Conservation (phyloP, 2,113 vertebrate species). For the Saccopteryx leptura region DNA sequence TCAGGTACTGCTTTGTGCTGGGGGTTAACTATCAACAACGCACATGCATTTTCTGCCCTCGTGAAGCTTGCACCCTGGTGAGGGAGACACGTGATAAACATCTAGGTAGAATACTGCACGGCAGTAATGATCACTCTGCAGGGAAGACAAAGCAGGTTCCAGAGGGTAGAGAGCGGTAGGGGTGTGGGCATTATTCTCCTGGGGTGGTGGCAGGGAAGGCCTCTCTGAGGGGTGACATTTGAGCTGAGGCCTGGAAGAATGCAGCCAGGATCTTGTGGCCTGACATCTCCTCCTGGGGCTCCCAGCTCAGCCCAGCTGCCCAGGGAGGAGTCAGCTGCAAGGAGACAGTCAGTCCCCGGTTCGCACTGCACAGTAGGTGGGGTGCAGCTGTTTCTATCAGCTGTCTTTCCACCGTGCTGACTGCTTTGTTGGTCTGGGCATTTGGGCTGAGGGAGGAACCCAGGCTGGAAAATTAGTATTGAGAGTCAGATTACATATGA, state of each 20-base stretch:
- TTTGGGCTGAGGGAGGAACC: not conserved
- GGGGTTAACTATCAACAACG: not conserved
- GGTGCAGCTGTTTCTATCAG: conserved; percentile 80
- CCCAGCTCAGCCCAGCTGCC: conserved; percentile 59
- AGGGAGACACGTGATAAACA: not conserved
- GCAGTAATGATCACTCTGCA: not conserved
- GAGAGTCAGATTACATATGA: conserved; percentile 66
- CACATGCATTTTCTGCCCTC: not conserved
- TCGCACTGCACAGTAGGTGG: not conserved
- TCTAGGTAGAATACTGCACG: not conserved
- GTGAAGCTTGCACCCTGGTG: not conserved
- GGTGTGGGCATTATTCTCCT: rapidly evolving
- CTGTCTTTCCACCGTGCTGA: conserved; percentile 58
- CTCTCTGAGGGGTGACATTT: not conserved
- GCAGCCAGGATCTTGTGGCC: not conserved
- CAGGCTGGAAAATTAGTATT: conserved; percentile 58
- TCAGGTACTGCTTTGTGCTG: not conserved
- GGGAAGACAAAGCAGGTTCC: not conserved
- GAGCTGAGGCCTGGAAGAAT: conserved; percentile 24
- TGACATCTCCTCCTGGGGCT: not conserved
- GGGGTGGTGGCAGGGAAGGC: not conserved
- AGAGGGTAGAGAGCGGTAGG: not conserved
- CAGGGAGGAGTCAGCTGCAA: conserved; percentile 15
- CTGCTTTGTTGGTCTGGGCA: conserved; percentile 44
- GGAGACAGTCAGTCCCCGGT: not conserved